Evolutionary conservation across 2,797 vertebrate species (phyloP).

Genomic region (Microctenopoma steveboyesi): DNA sequence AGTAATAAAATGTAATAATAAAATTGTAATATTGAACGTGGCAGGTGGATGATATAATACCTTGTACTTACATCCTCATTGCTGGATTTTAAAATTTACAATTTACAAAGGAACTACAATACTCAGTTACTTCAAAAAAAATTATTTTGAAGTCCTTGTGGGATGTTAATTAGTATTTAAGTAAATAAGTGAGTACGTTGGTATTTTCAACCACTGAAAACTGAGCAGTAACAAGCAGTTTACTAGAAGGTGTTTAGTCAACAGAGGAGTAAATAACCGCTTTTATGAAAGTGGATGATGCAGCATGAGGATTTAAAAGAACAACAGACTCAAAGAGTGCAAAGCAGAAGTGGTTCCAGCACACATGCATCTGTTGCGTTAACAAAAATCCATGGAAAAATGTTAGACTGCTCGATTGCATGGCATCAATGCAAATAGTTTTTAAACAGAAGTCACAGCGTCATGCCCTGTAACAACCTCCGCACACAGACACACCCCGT

Average conservation of each 20-base stretch:
- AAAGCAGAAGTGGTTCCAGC: not conserved
- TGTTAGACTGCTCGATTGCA: slow-evolving; percentile 14
- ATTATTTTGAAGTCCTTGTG: no score
- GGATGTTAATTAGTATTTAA: no score
- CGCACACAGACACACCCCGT: slow-evolving; percentile 4
- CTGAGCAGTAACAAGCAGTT: no score
- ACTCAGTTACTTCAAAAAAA: no score
- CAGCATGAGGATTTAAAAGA: not conserved
- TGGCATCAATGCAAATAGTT: slow-evolving; percentile 70
- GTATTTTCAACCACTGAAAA: no score
- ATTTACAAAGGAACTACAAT: no score
- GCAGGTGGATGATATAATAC: no score
- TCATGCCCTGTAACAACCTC: not conserved
- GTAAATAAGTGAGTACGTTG: no score
- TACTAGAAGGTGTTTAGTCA: not conserved
- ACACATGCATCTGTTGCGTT: not conserved
- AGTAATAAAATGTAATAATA: no score
- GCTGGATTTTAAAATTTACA: no score
- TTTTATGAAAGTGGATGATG: not conserved
- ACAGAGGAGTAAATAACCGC: not conserved
- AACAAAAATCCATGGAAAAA: slow-evolving; percentile 74
- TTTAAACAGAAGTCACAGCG: slow-evolving; percentile 15
- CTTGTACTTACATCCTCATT: no score
- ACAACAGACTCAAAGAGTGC: not conserved
- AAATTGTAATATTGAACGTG: no score